These are phyloP conservation scores for Dioctria rufipes DNA, from an alignment of 2,888 invertebrate species.

Conservation along the genomic window DNA sequence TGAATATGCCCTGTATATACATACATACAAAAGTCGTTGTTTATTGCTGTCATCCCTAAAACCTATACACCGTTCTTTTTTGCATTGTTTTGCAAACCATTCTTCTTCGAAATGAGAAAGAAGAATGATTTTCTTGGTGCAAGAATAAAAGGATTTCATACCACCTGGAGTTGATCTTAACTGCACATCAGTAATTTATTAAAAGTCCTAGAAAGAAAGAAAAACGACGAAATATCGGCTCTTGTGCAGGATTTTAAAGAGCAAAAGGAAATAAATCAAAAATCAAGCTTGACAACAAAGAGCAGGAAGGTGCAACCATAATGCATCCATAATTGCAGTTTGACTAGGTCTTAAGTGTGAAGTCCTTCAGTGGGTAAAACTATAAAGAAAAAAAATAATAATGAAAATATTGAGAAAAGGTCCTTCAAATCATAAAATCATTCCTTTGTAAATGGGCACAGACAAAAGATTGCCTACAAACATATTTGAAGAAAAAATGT, in stretches of 20 bases:
- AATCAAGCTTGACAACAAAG: conserved; percentile 53
- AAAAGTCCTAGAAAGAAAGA: neutral
- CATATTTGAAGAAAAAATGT: neutral
- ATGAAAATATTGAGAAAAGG: conserved; percentile 18
- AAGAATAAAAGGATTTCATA: neutral
- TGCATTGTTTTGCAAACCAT: neutral
- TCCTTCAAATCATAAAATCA: neutral
- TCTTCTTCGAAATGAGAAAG: neutral
- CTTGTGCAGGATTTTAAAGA: neutral
- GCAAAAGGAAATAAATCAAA: conserved; percentile 51
- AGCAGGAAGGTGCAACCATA: conserved; percentile 46
- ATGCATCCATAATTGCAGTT: conserved; percentile 56
- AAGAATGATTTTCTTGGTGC: neutral
- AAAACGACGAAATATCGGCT: neutral
- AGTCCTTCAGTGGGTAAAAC: neutral
- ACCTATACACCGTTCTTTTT: neutral
- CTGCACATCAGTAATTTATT: neutral
- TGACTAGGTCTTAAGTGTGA: conserved; percentile 53
- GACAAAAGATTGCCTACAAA: neutral
- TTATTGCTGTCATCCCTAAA: too few relatives aligned
- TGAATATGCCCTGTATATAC: too few relatives aligned
- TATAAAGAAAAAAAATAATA: neutral
- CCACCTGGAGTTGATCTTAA: neutral
- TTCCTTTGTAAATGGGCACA: neutral
- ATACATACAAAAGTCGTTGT: too few relatives aligned